Conservation (phyloP, 2,797 vertebrate genomes). For the Pipistrellus pipistrellus region DNA sequence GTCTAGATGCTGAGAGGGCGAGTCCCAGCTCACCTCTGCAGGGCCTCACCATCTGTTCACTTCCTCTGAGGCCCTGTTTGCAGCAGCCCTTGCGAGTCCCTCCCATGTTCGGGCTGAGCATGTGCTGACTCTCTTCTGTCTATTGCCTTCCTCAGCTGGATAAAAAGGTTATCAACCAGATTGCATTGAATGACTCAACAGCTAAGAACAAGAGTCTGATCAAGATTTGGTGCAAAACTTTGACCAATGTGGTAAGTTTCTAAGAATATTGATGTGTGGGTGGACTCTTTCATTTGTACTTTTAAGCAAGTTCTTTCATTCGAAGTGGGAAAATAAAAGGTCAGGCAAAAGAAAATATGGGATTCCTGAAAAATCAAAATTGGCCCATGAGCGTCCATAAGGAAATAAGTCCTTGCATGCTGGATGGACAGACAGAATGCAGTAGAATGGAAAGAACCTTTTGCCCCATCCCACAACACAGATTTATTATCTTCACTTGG, state of each 20-base stretch:
- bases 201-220: constrained; percentile 95
- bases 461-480: not conserved
- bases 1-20: not conserved
- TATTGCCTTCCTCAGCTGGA: constrained; percentile 91
- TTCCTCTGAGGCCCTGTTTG: not conserved
- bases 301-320: not conserved
- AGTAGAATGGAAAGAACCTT: not conserved
- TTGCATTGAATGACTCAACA: constrained; percentile 90
- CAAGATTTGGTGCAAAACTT: constrained; percentile 93
- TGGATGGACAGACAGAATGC: too few relatives aligned
- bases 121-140: not conserved
- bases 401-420: not conserved
- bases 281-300: not conserved
- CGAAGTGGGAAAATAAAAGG: not conserved
- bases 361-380: not conserved
- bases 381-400: not conserved
- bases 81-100: fast-evolving
- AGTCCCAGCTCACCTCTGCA: not conserved
- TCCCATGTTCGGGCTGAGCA: not conserved
- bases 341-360: not conserved
- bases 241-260: constrained; percentile 89
- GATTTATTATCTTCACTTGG: not conserved
- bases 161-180: constrained; percentile 93
- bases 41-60: not conserved
- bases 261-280: not conserved